These are phyloP conservation scores for Galaxias olidus DNA, from an alignment of 2,797 vertebrate genomes.

Conservation along the genomic window DNA sequence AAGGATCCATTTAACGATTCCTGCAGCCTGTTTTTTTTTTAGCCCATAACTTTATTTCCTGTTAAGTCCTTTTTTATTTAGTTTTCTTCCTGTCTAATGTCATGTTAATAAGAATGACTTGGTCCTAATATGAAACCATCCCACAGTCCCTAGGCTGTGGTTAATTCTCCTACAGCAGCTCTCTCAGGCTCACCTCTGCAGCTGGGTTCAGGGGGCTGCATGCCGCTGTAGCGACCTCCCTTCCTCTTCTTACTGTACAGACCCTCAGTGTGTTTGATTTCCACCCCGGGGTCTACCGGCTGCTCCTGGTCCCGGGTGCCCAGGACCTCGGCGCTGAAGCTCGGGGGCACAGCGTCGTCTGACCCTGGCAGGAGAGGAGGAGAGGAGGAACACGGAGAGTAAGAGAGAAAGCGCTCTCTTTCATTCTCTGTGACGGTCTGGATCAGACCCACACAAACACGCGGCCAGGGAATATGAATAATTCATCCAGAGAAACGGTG, in stretches of 20 bases:
- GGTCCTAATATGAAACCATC: slow-evolving; percentile 37
- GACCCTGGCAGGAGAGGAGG: slow-evolving; percentile 66
- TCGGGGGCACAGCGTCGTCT: slow-evolving; percentile 73
- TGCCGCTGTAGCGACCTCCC: slow-evolving; percentile 10
- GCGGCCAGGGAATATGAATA: slow-evolving; percentile 65
- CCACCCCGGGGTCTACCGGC: slow-evolving; percentile 38
- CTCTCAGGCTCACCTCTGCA: slow-evolving; percentile 45
- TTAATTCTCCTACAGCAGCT: too few species aligned
- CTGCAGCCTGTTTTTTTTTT: too few species aligned
- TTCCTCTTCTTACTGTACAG: slow-evolving; percentile 70
- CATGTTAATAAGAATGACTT: slow-evolving; percentile 40
- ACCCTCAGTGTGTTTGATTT: slow-evolving; percentile 69
- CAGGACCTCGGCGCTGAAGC: slow-evolving; percentile 64
- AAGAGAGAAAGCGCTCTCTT: neutral
- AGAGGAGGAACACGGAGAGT: neutral
- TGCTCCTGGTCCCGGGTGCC: slow-evolving; percentile 51
- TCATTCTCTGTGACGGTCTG: neutral
- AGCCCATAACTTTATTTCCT: too few species aligned
- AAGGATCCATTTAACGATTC: too few species aligned
- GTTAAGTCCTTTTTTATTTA: too few species aligned
- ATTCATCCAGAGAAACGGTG: slow-evolving; percentile 39
- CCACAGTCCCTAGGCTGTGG: neutral
- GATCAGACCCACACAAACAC: slow-evolving; percentile 25
- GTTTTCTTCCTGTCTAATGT: neutral
- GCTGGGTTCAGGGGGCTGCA: slow-evolving; percentile 17